A percentile compares a stretch with the other conserved stretches of the same genome.
Conservation (phyloP, 2,888 invertebrate genomes). For the Acrobeloides nanus region DNA sequence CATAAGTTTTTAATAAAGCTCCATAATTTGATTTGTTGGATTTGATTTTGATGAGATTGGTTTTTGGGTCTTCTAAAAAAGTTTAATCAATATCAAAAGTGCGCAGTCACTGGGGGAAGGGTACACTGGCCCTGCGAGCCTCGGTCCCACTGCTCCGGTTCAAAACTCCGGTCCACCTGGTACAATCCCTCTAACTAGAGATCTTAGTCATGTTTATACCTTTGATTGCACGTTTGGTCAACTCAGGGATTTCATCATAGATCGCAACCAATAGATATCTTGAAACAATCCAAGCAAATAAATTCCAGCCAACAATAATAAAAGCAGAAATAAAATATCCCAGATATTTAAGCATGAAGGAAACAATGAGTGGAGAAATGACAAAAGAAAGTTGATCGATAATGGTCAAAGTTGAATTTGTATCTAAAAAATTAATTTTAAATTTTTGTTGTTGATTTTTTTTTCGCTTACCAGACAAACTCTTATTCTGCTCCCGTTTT, state of each 20-base stretch:
- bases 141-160: too few species aligned
- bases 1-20: conserved; percentile 6
- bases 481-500: conserved; percentile 18
- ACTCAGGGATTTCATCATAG: conserved; percentile 26
- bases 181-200: too few species aligned
- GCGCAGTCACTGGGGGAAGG: too few species aligned
- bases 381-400: conserved; percentile 37
- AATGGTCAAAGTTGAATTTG: conserved; percentile 30
- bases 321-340: conserved; percentile 18
- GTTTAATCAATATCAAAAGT: too few species aligned
- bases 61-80: too few species aligned
- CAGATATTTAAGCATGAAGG: conserved; percentile 19
- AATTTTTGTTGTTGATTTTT: too few species aligned
- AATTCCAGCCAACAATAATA: conserved; percentile 33
- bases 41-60: background rate
- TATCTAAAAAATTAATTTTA: too few species aligned
- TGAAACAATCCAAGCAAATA: conserved; percentile 39
- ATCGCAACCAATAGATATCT: conserved; percentile 24
- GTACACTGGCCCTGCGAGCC: too few species aligned
- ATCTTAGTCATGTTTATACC: too few species aligned
- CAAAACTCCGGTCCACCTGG: too few species aligned
- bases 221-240: too few species aligned
- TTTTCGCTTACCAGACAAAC: conserved; percentile 15
- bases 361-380: conserved; percentile 32
- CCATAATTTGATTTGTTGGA: background rate